Evolutionary conservation across 2,888 invertebrate genomes (phyloP).

Genomic region (Cheiracanthium punctorium): DNA sequence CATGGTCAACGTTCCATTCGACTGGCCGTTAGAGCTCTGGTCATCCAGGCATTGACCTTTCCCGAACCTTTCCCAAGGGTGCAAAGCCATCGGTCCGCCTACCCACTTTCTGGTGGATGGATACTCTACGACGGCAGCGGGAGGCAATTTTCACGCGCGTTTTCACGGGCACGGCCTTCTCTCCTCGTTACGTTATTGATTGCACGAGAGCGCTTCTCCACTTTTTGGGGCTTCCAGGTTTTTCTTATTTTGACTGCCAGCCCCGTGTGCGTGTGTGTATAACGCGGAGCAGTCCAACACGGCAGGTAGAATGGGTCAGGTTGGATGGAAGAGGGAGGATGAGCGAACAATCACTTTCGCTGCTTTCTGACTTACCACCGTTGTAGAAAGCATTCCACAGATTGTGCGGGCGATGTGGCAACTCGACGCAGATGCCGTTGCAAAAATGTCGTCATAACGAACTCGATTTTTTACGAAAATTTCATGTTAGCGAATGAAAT

Average conservation of each 20-base stretch:
- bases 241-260: slow-evolving; percentile 17
- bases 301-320: neutral
- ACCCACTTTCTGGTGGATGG: slow-evolving; percentile 30
- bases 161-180: slow-evolving; percentile 19
- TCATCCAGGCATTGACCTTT: slow-evolving; percentile 66
- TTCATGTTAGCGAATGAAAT: too few species aligned
- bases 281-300: slow-evolving; percentile 2
- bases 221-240: slow-evolving; percentile 12
- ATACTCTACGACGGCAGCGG: too few species aligned
- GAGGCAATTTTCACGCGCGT: slow-evolving; percentile 63
- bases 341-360: neutral
- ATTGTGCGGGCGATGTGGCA: too few species aligned
- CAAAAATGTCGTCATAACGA: too few species aligned
- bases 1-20: slow-evolving; percentile 62
- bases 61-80: slow-evolving; percentile 34
- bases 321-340: neutral
- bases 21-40: slow-evolving; percentile 49
- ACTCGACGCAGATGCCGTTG: too few species aligned
- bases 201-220: slow-evolving; percentile 17
- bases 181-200: slow-evolving; percentile 53
- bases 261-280: too few species aligned
- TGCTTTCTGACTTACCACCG: too few species aligned
- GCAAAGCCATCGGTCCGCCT: slow-evolving; percentile 38
- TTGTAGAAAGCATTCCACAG: too few species aligned
- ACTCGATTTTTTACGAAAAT: too few species aligned